Base-by-base conservation (phyloP, 2,888 invertebrate species). In the Polietes domitor region DNA sequence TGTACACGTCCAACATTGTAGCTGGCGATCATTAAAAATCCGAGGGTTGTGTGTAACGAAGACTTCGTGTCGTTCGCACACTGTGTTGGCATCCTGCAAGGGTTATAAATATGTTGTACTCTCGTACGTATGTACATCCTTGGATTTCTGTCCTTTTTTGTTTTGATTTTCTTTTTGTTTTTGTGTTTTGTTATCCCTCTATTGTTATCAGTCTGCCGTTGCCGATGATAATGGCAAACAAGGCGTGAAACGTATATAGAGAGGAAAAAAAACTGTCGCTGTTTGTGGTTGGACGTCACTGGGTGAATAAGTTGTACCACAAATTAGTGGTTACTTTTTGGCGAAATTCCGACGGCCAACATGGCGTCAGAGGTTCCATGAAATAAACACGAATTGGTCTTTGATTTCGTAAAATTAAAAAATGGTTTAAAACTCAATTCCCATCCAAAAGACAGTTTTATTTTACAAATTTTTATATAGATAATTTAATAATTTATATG, bases 301-400 rank as follows among this genome's bases (percentile, higher is more conserved):
- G 58, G 17, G n/a, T 61, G 61, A 24, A n/a, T n/a, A n/a, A n/a
- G 15, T 58, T 58, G n/a, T 19, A 9, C 61, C 61, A 28, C 61
- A 61, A 61, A 61, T 61, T 61, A n/a, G 61, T 61, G 61, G 61
- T 61, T 28, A 61, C 26, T 61, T 55, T 61, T 61, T 61, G 28
- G 28, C 47, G n/a, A 47, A 55, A 58, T 58, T 4, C 28, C 61
- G 61, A n/a, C 61, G 61, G 28, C 61, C 61, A 61, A 32, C 24
- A 61, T 61, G 61, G 9, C 7, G 5, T 50, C 15, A 41, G 15
- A 32, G 4, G n/a, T n/a, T n/a, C n/a, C n/a, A n/a, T n/a, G n/a
- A n/a, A n/a, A n/a, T n/a, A n/a, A n/a, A n/a, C n/a, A n/a, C n/a
- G n/a, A n/a, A n/a, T n/a, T n/a, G n/a, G n/a, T n/a, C n/a, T n/a